Base-by-base conservation (phyloP, 1,140 invertebrate species). In the Pseudomyrmex pallidus region DNA sequence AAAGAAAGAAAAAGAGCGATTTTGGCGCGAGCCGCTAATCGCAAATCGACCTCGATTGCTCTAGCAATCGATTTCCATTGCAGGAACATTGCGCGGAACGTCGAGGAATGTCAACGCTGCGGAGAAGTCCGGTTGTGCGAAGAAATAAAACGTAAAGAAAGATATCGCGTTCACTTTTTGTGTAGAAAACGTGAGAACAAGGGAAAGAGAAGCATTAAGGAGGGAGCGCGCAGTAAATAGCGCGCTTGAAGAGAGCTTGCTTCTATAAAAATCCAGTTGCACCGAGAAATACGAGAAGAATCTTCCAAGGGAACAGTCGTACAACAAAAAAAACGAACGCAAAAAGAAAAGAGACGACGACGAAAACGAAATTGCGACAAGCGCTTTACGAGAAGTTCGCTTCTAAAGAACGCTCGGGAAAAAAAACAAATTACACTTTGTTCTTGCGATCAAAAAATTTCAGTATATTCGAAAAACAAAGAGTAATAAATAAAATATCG, bases 181-280 rank as follows among this genome's bases (percentile, higher is more conserved):
- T 35, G 5, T 7, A 35, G 35, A 35, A 35, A 35, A 35, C 5
- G 35, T 35, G 35, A 35, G 35, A 17, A 78, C 17, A 35, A 70
- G 48, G 25, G 35, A 15, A 17, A 10, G 17, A 12, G 25, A 0
- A 2, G 20, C 15, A 59, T n/a, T 20, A 46, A 70, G 54, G 48
- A 25, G 44, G 64, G 35, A 63, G 8, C 10, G 8, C 10, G 20
- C 44, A 15, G 72, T 74, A 59, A 74, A 17, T 62, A 48, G 15
- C 62, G 56, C 44, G 25, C 20, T n/a, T 35, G 35, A 35, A 35
- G 46, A 80, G 76, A 22, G 13, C 5, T 78, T 44, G 64, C 15
- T 80, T 80, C 76, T 80, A 80, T 72, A 80, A 80, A 80, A 80
- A 72, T 78, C 44, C 54, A 17, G 52, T 44, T 48, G 63, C 35